A percentile compares a stretch with the other conserved stretches of the same genome.
Conservation (phyloP, 2,797 vertebrate species). For the Galago senegalensis region DNA sequence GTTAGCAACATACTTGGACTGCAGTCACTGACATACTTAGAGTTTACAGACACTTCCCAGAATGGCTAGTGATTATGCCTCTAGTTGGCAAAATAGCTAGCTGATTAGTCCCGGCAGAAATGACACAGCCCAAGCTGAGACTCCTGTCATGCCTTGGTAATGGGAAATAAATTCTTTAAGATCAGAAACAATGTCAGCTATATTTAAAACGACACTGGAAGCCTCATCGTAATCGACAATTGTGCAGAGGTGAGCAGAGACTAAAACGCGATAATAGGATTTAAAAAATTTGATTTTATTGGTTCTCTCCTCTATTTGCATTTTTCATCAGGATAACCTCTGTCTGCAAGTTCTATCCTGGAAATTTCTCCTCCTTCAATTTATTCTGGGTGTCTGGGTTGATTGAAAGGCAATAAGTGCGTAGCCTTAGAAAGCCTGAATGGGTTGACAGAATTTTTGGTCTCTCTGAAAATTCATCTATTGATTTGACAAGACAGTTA, state of each 20-base stretch:
- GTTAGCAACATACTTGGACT: constrained; percentile 33
- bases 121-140: constrained; percentile 44
- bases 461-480: constrained; percentile 76
- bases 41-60: constrained; percentile 63
- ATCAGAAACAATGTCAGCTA: constrained; percentile 72
- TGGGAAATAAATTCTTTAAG: constrained; percentile 70
- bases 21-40: constrained; percentile 26
- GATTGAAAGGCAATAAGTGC: constrained; percentile 79
- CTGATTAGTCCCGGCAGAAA: constrained; percentile 66
- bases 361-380: constrained; percentile 66
- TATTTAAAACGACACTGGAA: constrained; percentile 78
- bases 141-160: constrained; percentile 71
- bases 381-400: constrained; percentile 76
- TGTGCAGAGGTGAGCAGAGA: constrained; percentile 76
- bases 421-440: constrained; percentile 67
- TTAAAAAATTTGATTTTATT: constrained; percentile 77
- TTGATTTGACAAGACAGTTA: constrained; percentile 83
- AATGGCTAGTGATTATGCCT: constrained; percentile 56
- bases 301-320: constrained; percentile 78
- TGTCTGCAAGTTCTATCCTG: constrained; percentile 66
- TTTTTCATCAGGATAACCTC: constrained; percentile 77
- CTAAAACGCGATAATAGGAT: constrained; percentile 69
- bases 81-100: constrained; percentile 67
- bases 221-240: constrained; percentile 49
- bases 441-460: constrained; percentile 78